phyloP scores from a whole-genome alignment of 2,113 vertebrate genomes.

The Cichladusa arquata region DNA sequence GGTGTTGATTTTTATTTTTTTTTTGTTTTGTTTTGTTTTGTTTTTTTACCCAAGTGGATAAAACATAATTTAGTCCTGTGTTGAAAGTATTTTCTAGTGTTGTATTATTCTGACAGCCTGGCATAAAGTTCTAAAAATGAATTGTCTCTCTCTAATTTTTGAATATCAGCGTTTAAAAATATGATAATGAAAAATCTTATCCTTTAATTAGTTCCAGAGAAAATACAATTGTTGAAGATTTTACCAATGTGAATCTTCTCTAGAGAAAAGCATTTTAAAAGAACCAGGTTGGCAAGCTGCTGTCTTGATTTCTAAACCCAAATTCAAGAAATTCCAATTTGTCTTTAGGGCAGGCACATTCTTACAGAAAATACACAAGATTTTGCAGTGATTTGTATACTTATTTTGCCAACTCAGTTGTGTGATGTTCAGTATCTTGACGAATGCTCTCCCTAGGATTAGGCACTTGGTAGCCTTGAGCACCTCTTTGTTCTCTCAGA shows the following conservation, averaged over 20 bases:
- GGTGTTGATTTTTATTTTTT: background rate
- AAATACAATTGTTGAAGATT: background rate
- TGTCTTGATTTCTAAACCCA: background rate
- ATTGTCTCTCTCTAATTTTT: background rate
- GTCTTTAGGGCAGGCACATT: background rate
- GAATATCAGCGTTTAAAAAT: background rate
- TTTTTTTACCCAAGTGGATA: background rate
- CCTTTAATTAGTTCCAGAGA: background rate
- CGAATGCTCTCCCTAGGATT: constrained; percentile 14
- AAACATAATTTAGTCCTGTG: background rate
- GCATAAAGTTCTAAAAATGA: background rate
- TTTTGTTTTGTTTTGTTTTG: background rate
- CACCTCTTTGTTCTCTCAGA: constrained; percentile 4
- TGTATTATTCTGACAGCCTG: background rate
- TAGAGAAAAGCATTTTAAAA: background rate
- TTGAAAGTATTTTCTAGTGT: background rate
- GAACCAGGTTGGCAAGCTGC: background rate
- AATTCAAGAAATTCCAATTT: background rate
- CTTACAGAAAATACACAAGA: background rate
- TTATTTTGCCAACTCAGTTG: background rate
- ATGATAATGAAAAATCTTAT: background rate
- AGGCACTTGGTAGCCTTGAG: constrained; percentile 18
- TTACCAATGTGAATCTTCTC: background rate
- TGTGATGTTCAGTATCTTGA: constrained; percentile 2
- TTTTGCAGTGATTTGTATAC: constrained; percentile 1